These are phyloP conservation scores for Cheilinus undulatus DNA, from an alignment of 2,113 vertebrate species.

Conservation along the genomic window DNA sequence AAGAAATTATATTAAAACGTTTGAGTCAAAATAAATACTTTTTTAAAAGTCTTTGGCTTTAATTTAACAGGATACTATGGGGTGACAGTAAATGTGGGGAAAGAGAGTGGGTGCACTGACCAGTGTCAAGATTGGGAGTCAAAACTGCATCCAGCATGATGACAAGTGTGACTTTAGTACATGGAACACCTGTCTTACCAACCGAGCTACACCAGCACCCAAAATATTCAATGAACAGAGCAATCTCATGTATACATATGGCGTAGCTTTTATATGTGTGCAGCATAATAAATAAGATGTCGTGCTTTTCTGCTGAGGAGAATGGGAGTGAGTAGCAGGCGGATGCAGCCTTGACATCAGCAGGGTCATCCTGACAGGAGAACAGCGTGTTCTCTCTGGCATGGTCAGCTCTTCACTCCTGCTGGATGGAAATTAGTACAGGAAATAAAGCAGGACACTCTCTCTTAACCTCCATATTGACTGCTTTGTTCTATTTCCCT, in stretches of 20 bases:
- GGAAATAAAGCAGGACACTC: slow-evolving; percentile 35
- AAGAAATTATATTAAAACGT: too few relatives aligned
- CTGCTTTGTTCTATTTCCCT: slow-evolving; percentile 24
- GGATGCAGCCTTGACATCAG: slow-evolving; percentile 49
- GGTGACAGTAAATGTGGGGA: too few relatives aligned
- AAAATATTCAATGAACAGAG: slow-evolving; percentile 2
- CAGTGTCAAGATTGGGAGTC: too few relatives aligned
- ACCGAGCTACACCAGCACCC: too few relatives aligned
- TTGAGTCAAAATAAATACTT: too few relatives aligned
- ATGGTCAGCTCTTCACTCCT: slow-evolving; percentile 45
- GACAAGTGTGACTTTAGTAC: too few relatives aligned
- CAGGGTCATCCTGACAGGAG: slow-evolving; percentile 48
- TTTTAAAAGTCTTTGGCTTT: too few relatives aligned
- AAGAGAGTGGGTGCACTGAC: too few relatives aligned
- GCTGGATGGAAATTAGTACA: slow-evolving; percentile 61
- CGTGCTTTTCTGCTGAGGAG: slow-evolving; percentile 5
- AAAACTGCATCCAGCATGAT: too few relatives aligned
- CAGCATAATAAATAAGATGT: neutral
- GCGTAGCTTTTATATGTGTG: neutral
- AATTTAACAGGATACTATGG: too few relatives aligned
- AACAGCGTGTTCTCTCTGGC: slow-evolving; percentile 42
- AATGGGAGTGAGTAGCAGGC: slow-evolving; percentile 34
- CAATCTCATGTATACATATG: neutral
- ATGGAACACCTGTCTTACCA: too few relatives aligned
- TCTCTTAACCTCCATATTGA: slow-evolving; percentile 37